A percentile compares a stretch with the other conserved stretches of the same genome.
Conservation (phyloP, 2,113 vertebrate genomes). For the Phylloscopus trochiloides region DNA sequence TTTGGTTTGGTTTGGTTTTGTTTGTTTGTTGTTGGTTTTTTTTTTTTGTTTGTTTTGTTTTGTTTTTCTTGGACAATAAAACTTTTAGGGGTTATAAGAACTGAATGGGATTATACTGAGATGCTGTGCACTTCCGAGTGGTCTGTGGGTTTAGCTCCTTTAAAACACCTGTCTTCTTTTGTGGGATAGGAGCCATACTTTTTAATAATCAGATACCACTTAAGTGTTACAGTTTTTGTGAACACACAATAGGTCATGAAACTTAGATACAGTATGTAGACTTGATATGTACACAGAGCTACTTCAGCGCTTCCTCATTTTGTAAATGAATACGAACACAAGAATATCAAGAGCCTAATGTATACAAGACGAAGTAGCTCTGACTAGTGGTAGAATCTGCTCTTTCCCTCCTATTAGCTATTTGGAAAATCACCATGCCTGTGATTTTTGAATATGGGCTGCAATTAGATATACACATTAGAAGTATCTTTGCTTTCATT, state of each 20-base stretch:
- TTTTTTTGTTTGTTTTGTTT: too few species aligned
- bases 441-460: background rate
- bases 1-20: too few species aligned
- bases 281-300: background rate
- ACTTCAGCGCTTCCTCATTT: background rate
- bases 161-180: background rate
- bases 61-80: background rate
- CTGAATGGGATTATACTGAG: background rate
- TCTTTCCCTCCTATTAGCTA: background rate
- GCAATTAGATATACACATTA: background rate
- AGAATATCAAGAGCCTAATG: background rate
- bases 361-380: background rate
- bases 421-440: background rate
- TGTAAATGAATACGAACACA: background rate
- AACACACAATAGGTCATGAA: background rate
- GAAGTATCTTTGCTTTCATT: background rate
- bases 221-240: background rate
- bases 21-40: too few species aligned
- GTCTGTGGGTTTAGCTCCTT: background rate
- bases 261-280: background rate
- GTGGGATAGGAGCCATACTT: background rate
- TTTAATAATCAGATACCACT: background rate
- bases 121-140: background rate
- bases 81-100: background rate
- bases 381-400: background rate